A percentile compares a stretch with the other conserved stretches of the same genome.
Conservation (phyloP, 2,797 vertebrate species). For the Morus bassanus region DNA sequence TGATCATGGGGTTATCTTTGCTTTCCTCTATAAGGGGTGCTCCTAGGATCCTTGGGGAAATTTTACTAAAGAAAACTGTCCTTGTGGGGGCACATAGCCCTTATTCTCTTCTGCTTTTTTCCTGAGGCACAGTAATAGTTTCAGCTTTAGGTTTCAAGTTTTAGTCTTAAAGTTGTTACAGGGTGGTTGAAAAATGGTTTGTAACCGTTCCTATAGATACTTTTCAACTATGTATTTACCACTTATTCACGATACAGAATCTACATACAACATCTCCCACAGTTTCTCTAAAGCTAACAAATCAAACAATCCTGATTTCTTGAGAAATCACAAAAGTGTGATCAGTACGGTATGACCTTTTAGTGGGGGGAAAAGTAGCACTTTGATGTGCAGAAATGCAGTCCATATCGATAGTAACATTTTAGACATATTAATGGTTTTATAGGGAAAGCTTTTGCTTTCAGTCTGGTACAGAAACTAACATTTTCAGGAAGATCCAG, state of each 20-base stretch:
- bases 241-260: background rate
- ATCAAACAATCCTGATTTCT: background rate
- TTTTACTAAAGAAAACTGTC: background rate
- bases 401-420: background rate
- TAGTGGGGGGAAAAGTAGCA: background rate
- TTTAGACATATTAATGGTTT: background rate
- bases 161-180: background rate
- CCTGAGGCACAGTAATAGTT: background rate
- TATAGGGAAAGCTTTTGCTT: background rate
- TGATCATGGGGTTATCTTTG: background rate
- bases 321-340: background rate
- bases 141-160: background rate
- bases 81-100: fast-evolving
- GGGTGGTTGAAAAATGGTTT: background rate
- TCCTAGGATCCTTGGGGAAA: background rate
- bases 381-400: background rate
- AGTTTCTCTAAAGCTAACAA: background rate
- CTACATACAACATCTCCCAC: background rate
- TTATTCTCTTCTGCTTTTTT: background rate
- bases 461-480: background rate
- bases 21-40: background rate
- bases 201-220: background rate
- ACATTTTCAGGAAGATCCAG: background rate
- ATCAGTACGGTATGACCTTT: background rate
- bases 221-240: background rate